Conservation (phyloP, 2,888 invertebrate genomes). For the Hecatera dysodea region DNA sequence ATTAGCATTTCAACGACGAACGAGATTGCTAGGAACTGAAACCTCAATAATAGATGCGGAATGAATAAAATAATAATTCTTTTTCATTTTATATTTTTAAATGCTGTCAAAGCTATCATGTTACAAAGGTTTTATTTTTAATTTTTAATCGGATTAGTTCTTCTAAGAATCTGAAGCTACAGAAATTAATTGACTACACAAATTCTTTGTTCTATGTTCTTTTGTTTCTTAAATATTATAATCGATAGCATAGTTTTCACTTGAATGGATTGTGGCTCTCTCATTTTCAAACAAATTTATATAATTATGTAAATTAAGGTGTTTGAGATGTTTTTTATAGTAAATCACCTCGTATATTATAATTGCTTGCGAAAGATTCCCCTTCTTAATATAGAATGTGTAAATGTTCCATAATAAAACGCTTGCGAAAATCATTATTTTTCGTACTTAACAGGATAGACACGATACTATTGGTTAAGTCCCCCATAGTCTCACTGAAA, state of each 20-base stretch:
- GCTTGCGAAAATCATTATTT: background rate
- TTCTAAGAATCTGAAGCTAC: background rate
- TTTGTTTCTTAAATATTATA: too few species aligned
- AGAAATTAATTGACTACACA: background rate
- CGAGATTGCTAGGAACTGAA: background rate
- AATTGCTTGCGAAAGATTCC: background rate
- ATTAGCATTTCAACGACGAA: background rate
- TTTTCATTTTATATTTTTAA: background rate
- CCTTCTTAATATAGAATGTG: background rate
- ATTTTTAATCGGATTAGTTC: background rate
- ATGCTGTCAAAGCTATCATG: background rate
- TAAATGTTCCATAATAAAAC: too few species aligned
- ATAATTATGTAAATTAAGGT: background rate
- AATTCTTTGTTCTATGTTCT: background rate
- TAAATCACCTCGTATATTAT: background rate
- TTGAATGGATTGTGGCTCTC: background rate
- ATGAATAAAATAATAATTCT: too few species aligned
- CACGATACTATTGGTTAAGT: background rate
- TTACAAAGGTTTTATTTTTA: background rate
- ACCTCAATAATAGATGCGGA: constrained; percentile 17
- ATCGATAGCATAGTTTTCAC: background rate
- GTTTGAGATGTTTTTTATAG: background rate
- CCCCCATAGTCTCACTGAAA: background rate
- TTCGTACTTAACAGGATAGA: background rate
- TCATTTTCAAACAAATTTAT: background rate